Evolutionary conservation across 2,888 invertebrate genomes (phyloP), one percentile per base, ranked within the genome.

Genomic region (Drepana falcataria): DNA sequence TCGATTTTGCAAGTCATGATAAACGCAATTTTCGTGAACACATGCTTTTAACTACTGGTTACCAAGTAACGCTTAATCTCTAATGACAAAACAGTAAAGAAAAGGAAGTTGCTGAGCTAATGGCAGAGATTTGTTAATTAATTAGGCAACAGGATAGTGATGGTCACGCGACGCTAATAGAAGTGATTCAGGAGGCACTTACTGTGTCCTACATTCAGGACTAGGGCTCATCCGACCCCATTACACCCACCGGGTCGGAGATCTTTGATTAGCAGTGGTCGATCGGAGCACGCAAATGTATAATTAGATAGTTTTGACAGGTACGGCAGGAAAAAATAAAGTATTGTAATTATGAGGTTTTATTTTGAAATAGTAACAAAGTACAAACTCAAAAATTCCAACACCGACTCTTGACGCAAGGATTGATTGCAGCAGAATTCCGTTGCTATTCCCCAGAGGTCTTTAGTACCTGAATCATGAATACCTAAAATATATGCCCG

Each of bases 41-140:
- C 9, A 3, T 44, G 3, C 44, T 7, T 3, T 3, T 3, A 9
- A 2, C 3, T 3, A 9, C 44, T 44, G 44, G 21, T 44, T 9
- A 9, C 44, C 9, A 44, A 40, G 51, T 40, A 7, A 21, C 34
- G 33, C 40, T 0, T 34, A 51, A 33, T 40, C 6, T 4, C 40
- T 51, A 51, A 34, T 51, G 51, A 51, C 40, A 51, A 49, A 65
- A 63, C 65, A 59, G 63, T 61, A 69, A 73, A 71, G 67, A 64
- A 61, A 71, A 68, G 75, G 68, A 85, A 83, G 70, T 84, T 71
- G 81, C 75, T 65, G 84, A 77, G 76, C 72, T 85, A 86, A 87
- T 83, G 77, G 68, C 73, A 67, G 78, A 76, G 79, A 80, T 85
- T 85, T 75, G 75, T 77, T 82, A 81, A 87, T 86, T 87, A 85